Conservation (phyloP, 1,140 invertebrate species). For the Brachionus koreanus region DNA sequence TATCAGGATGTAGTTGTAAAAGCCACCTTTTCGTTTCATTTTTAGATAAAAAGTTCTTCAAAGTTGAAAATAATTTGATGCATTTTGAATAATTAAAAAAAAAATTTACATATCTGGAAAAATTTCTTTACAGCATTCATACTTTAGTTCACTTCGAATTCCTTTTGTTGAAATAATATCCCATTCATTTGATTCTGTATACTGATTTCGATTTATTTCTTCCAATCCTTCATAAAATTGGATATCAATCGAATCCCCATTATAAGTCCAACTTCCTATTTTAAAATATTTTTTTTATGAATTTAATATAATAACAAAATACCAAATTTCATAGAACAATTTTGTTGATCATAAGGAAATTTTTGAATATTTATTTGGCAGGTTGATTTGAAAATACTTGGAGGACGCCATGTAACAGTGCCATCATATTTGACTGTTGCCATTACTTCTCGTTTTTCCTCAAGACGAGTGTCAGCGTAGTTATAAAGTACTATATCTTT, state of each 20-base stretch:
- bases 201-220: constrained; percentile 55
- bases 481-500: constrained; percentile 15
- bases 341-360: constrained; percentile 58
- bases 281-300: background rate
- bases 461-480: constrained; percentile 53
- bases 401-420: constrained; percentile 91
- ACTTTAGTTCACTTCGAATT: constrained; percentile 49
- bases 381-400: constrained; percentile 96
- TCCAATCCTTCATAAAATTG: constrained; percentile 49
- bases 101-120: constrained; percentile 52
- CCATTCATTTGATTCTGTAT: constrained; percentile 59
- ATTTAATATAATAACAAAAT: too few relatives aligned
- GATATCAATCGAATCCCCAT: constrained; percentile 56
- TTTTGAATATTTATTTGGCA: constrained; percentile 73
- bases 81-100: background rate
- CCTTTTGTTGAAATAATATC: constrained; percentile 48
- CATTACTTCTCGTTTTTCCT: constrained; percentile 56
- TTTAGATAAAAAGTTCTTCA: constrained; percentile 51
- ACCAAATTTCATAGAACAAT: constrained; percentile 57
- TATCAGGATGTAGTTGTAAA: constrained; percentile 59
- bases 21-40: constrained; percentile 55
- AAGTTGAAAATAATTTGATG: background rate
- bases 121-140: constrained; percentile 57
- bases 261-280: constrained; percentile 56
- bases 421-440: constrained; percentile 70